Base-by-base conservation (phyloP, 1,140 invertebrate species). In the Ephestia elutella region DNA sequence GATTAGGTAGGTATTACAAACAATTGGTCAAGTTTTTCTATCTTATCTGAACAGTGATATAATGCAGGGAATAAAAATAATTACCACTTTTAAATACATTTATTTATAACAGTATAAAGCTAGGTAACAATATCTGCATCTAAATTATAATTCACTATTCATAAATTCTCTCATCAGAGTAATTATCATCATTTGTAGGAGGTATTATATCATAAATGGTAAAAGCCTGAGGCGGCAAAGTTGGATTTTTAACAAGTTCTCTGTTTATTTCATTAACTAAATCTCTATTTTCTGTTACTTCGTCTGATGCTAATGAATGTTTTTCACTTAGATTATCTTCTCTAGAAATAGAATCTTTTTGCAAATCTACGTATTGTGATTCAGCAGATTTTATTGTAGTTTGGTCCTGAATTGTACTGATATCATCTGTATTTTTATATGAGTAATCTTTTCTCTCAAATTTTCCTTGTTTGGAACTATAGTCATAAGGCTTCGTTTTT, bases 161-260 rank as follows among this genome's bases (percentile, higher is more conserved):
- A 51, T 78, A 78, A 1, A 78, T 56, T 60, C 63, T 71, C 11
- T 57, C 54, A 54, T 60, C 65, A 30, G 5, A 44, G 4, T 11
- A 1, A 44, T 44, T 4, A 2, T 63, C 57, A 20, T 63, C 56
- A 28, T 64, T 58, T 20, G 65, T 59, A 48, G 68, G 63, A 19
- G 73, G 62, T 13, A 80, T 50, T 30, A 69, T 74, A 60, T 78
- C 72, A 17, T 74, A 76, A 0, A 76, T 59, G 20, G 67, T 73
- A 44, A 17, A 15, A 3, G 13, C 13, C n/a, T 44, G 30, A 5
- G 3, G 30, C 7, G 30, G 30, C 11, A 8, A 11, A 10, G 30
- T 3, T 32, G 3, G 8, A 1, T 11, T 11, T 11, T 11, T 11
- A 10, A 11, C 30, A 10, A 32, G 11, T 9, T 32, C 48, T 8